A percentile compares a stretch with the other conserved stretches of the same genome.
Conservation (phyloP, 2,113 vertebrate species). For the Dinomys branickii region DNA sequence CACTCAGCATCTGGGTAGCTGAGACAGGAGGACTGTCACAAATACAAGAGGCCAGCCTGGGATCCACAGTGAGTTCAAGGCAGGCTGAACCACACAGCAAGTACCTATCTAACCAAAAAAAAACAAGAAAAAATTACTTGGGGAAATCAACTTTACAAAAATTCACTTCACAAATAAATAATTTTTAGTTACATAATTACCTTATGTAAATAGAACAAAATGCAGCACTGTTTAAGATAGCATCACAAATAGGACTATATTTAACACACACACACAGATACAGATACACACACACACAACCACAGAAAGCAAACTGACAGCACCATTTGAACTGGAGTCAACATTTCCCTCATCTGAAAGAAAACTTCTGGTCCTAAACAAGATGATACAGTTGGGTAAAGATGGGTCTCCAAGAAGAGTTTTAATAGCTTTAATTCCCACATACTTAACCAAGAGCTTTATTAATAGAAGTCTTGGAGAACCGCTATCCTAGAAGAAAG, state of each 20-base stretch:
- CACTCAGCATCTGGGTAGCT: not conserved
- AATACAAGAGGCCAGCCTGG: not conserved
- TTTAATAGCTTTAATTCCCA: not conserved
- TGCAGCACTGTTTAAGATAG: slow-evolving; percentile 13
- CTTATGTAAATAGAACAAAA: not conserved
- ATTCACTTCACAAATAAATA: slow-evolving; percentile 26
- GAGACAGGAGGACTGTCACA: not conserved
- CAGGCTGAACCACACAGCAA: not conserved
- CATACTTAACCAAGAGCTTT: not conserved
- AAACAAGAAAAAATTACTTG: not conserved
- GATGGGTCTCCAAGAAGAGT: not conserved
- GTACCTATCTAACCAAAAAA: too few relatives aligned
- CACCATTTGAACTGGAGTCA: not conserved
- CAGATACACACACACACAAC: not conserved
- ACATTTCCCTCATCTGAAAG: not conserved
- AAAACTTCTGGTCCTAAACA: not conserved
- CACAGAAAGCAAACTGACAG: not conserved
- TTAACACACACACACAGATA: not conserved
- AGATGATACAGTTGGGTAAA: not conserved
- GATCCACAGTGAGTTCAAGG: not conserved
- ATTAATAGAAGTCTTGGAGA: not conserved
- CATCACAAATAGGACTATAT: not conserved
- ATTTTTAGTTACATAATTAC: slow-evolving; percentile 23
- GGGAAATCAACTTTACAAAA: slow-evolving; percentile 32
- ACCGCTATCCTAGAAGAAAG: not conserved